Evolutionary conservation across 2,888 invertebrate genomes (phyloP).

Genomic region (Pollenia labialis): DNA sequence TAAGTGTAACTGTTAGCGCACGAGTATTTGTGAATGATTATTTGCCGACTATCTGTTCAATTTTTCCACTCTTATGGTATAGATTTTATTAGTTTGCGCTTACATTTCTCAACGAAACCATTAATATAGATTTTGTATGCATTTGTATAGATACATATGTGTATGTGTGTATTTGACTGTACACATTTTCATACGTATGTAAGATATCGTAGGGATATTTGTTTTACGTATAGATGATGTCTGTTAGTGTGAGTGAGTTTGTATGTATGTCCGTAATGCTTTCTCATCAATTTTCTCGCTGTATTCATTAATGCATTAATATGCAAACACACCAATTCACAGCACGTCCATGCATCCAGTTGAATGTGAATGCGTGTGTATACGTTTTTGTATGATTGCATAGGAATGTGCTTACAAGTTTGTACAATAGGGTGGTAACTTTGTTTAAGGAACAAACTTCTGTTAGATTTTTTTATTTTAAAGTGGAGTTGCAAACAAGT

Average conservation of each 20-base stretch:
- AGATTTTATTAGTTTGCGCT: constrained; percentile 38
- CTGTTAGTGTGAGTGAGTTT: constrained; percentile 14
- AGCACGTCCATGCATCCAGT: background rate
- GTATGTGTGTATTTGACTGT: background rate
- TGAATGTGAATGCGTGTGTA: background rate
- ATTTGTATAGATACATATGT: background rate
- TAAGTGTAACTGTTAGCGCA: background rate
- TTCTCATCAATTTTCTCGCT: constrained; percentile 67
- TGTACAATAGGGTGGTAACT: background rate
- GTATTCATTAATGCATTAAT: constrained; percentile 70
- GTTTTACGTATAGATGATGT: background rate
- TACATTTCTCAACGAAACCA: constrained; percentile 49
- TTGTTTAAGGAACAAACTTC: background rate
- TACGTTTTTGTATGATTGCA: background rate
- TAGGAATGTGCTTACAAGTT: background rate
- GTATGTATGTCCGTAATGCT: constrained; percentile 41
- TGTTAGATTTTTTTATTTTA: background rate
- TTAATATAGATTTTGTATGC: constrained; percentile 63
- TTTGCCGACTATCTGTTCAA: constrained; percentile 62
- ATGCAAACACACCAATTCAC: constrained; percentile 55
- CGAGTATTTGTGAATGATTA: constrained; percentile 31
- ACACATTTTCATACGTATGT: background rate
- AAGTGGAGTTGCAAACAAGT: too few relatives aligned
- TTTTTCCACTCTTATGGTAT: constrained; percentile 37
- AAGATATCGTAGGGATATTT: background rate